Evolutionary conservation across 2,113 vertebrate genomes (phyloP).

Genomic region (Illadopsis cleaveri): DNA sequence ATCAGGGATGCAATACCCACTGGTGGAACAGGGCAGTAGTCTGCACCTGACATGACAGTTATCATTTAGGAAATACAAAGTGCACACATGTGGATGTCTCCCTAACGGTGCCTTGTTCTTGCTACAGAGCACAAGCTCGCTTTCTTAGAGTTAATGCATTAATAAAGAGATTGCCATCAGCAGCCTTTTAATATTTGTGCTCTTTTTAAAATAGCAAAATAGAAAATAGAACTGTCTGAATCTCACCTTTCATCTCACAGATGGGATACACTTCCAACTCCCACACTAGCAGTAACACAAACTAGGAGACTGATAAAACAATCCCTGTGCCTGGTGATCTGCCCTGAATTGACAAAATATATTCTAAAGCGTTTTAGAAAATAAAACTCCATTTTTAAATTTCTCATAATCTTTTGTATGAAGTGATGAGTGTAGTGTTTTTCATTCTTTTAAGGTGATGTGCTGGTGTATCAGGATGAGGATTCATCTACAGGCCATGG

Average conservation of each 20-base stretch:
- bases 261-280: not conserved
- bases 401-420: not conserved
- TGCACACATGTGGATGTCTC: not conserved
- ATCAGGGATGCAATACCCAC: not conserved
- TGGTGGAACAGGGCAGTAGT: not conserved
- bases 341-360: not conserved
- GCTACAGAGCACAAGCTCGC: not conserved
- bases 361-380: too few species aligned
- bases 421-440: not conserved
- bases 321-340: not conserved
- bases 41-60: too few species aligned
- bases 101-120: not conserved
- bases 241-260: not conserved
- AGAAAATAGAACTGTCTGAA: not conserved
- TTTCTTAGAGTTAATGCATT: not conserved
- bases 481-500: not conserved
- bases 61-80: not conserved
- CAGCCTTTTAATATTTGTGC: not conserved
- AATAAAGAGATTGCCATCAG: not conserved
- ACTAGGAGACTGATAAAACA: not conserved
- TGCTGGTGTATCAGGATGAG: not conserved
- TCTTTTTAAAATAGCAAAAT: not conserved
- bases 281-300: not conserved
- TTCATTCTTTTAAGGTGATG: not conserved
- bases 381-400: not conserved